A percentile compares a stretch with the other conserved stretches of the same genome.
phyloP scores from a whole-genome alignment of 2,797 vertebrate genomes.

The Anguilla marmorata region DNA sequence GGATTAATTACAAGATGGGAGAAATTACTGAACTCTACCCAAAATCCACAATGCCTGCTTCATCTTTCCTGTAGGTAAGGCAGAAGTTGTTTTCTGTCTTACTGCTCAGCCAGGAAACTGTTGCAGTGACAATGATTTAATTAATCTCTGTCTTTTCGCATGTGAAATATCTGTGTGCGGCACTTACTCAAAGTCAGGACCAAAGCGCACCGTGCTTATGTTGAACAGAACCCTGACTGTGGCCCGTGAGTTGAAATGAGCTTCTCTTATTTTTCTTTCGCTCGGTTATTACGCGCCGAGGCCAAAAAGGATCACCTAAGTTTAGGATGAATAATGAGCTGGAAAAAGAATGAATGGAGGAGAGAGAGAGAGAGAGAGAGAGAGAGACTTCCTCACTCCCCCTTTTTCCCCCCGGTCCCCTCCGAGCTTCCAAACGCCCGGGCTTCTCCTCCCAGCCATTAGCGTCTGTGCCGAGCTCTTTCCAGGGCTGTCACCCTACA shows the following conservation, averaged over 20 bases:
- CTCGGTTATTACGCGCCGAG: background rate
- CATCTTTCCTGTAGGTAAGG: slow-evolving; percentile 5
- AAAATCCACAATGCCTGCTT: background rate
- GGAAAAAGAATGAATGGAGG: background rate
- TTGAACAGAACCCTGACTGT: background rate
- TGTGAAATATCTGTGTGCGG: background rate
- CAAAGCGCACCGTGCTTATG: background rate
- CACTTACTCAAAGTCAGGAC: background rate
- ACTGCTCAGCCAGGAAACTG: background rate
- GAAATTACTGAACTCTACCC: background rate
- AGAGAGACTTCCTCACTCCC: background rate
- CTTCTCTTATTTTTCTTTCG: background rate
- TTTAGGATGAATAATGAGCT: background rate
- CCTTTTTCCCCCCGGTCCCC: background rate
- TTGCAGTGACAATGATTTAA: background rate
- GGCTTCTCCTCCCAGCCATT: background rate
- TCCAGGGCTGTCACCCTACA: slow-evolving; percentile 19
- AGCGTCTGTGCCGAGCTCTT: background rate
- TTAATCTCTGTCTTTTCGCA: background rate
- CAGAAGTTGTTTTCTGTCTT: background rate
- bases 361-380: background rate
- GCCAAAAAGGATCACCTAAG: background rate
- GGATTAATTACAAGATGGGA: background rate
- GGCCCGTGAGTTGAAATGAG: background rate
- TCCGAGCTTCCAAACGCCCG: background rate